phyloP scores from a whole-genome alignment of 2,888 invertebrate genomes.

The Dicyrtoma fusca region DNA sequence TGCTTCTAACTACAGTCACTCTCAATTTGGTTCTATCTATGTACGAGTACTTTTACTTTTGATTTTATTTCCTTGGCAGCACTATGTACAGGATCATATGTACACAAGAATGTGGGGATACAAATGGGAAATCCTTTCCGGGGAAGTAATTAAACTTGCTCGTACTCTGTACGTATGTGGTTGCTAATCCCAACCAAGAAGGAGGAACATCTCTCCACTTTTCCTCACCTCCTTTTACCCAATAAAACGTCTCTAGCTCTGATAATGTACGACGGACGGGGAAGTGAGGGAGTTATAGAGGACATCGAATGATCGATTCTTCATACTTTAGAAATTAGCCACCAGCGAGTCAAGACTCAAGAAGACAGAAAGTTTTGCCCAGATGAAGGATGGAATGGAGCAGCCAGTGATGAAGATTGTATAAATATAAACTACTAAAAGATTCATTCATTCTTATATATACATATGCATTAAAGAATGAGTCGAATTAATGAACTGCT shows the following conservation, averaged over 20 bases:
- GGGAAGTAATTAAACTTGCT: conserved; percentile 32
- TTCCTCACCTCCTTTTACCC: conserved; percentile 4
- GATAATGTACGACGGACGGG: neutral
- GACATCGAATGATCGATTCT: conserved; percentile 16
- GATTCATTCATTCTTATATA: conserved; percentile 1
- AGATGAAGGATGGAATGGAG: neutral
- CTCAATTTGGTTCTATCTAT: no score
- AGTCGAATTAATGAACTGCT: no score
- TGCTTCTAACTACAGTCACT: no score
- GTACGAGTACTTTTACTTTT: no score
- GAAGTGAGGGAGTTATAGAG: neutral
- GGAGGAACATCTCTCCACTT: neutral
- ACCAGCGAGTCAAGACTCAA: conserved; percentile 30
- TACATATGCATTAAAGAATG: no score
- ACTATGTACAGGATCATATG: no score
- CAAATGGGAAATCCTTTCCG: no score
- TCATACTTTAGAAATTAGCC: conserved; percentile 24
- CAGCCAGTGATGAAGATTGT: no score
- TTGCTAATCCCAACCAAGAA: conserved; percentile 18
- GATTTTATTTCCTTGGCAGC: no score
- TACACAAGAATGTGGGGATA: no score
- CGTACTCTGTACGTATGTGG: no score
- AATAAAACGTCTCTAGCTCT: conserved; percentile 12
- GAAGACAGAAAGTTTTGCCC: neutral
- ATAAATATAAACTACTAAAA: neutral